These are phyloP conservation scores for Philopotamus ludificatus DNA, from an alignment of 1,140 invertebrate genomes.

Conservation along the genomic window DNA sequence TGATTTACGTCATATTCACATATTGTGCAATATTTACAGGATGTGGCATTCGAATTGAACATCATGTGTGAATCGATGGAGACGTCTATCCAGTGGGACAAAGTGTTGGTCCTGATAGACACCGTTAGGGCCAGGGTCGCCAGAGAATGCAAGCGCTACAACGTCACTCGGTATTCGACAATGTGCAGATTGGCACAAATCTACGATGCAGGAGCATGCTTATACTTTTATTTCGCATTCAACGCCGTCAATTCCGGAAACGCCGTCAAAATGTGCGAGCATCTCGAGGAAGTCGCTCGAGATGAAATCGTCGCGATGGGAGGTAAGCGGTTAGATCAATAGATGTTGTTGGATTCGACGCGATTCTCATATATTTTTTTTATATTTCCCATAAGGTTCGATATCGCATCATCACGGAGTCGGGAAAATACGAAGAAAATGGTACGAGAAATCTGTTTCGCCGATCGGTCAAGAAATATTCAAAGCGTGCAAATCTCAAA, in stretches of 20 bases:
- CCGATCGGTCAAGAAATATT: conserved; percentile 59
- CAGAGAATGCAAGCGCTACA: conserved; percentile 67
- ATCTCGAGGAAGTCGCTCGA: conserved; percentile 77
- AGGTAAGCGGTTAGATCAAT: conserved; percentile 61
- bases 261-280: conserved; percentile 78
- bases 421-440: conserved; percentile 67
- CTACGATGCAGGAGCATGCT: conserved; percentile 94
- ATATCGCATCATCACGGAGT: conserved; percentile 75
- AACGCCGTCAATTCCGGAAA: conserved; percentile 65
- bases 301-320: conserved; percentile 88
- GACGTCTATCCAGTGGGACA: conserved; percentile 96
- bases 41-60: conserved; percentile 85
- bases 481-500: conserved; percentile 60
- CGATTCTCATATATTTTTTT: too few relatives aligned
- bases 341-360: too few relatives aligned
- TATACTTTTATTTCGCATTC: conserved; percentile 98
- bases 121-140: conserved; percentile 84
- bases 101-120: conserved; percentile 72
- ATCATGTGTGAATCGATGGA: conserved; percentile 96
- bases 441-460: conserved; percentile 58
- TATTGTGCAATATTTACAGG: conserved; percentile 64
- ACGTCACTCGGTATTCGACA: conserved; percentile 65
- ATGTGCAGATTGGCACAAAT: conserved; percentile 92
- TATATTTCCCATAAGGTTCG: too few relatives aligned
- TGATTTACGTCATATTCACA: too few relatives aligned